phyloP scores from a whole-genome alignment of 2,888 invertebrate species.

The Apodemia zela region DNA sequence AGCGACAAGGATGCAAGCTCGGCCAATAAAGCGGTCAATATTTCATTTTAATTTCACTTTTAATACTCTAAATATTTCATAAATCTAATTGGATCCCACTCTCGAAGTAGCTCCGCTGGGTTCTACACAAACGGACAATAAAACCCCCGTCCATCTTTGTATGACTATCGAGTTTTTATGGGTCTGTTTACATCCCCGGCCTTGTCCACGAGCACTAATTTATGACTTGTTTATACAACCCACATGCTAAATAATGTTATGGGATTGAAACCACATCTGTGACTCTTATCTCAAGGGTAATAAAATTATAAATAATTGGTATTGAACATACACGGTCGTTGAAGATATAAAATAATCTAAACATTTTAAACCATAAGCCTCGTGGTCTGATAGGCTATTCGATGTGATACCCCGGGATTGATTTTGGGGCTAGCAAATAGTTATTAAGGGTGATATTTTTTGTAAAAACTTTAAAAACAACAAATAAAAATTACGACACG shows the following conservation, averaged over 20 bases:
- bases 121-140: constrained; percentile 29
- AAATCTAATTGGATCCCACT: constrained; percentile 5
- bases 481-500: no score
- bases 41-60: not conserved
- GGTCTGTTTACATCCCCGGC: constrained; percentile 44
- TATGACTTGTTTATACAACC: constrained; percentile 58
- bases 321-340: not conserved
- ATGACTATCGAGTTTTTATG: constrained; percentile 38
- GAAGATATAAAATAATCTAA: not conserved
- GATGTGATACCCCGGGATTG: no score
- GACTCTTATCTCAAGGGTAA: constrained; percentile 10
- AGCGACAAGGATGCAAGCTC: no score
- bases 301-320: constrained; percentile 13
- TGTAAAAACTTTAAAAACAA: no score
- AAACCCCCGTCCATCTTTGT: constrained; percentile 27
- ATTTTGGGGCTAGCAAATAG: no score
- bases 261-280: constrained; percentile 5
- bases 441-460: no score
- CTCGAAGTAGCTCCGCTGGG: constrained; percentile 18
- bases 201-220: constrained; percentile 44
- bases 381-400: no score
- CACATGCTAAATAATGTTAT: constrained; percentile 21
- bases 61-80: constrained; percentile 9
- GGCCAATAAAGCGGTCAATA: no score
- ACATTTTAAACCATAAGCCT: not conserved